Evolutionary conservation across 2,797 vertebrate species (phyloP).

Genomic region (Malurus splendens): DNA sequence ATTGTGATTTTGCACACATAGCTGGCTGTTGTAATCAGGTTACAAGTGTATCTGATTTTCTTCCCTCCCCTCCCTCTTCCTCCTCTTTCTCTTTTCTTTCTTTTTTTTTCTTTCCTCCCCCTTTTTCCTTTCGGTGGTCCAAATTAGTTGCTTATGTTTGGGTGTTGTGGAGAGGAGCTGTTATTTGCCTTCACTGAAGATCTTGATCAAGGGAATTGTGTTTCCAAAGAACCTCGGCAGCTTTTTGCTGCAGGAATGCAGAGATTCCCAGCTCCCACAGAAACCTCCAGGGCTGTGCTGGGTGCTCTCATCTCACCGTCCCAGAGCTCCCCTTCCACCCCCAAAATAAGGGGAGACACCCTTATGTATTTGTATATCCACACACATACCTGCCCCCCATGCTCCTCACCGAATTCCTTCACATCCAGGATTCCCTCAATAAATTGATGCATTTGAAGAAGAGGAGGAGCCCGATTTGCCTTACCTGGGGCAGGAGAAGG

Average conservation of each 20-base stretch:
- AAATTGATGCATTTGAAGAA: not conserved
- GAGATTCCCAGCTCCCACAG: not conserved
- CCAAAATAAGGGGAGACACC: not conserved
- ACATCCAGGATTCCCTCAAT: not conserved
- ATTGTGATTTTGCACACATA: constrained; percentile 57
- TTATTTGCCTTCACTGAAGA: not conserved
- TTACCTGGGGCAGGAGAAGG: not conserved
- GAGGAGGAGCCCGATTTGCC: not conserved
- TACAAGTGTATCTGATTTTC: constrained; percentile 60
- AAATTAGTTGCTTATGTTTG: constrained; percentile 14
- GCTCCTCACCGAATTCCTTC: not conserved
- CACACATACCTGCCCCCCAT: not conserved
- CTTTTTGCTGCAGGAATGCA: not conserved
- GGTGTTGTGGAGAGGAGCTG: not conserved
- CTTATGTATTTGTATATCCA: rapidly evolving
- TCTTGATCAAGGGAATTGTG: not conserved
- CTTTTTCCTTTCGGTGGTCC: not conserved
- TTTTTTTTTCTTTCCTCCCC: too few species aligned
- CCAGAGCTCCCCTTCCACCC: not conserved
- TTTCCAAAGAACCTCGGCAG: not conserved
- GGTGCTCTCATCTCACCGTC: not conserved
- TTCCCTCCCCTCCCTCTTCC: constrained; percentile 39
- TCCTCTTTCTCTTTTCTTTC: not conserved
- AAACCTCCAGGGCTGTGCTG: rapidly evolving
- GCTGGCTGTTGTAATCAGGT: constrained; percentile 55